These are phyloP conservation scores for Mastacembelus armatus DNA, from an alignment of 2,797 vertebrate species.

Conservation along the genomic window DNA sequence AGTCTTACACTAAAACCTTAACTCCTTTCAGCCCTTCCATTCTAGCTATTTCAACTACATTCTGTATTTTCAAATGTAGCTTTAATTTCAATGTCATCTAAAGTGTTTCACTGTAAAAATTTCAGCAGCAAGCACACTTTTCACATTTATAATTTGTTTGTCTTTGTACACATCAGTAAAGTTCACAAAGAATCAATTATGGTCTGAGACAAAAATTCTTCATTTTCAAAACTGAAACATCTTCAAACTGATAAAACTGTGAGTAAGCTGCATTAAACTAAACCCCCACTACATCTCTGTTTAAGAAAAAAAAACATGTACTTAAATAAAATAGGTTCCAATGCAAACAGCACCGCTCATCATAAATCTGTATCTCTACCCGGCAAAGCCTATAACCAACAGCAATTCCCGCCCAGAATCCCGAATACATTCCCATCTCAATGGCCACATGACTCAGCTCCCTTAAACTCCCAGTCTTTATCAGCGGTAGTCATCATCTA, in stretches of 20 bases:
- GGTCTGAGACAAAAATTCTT: too few species aligned
- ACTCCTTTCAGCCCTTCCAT: too few species aligned
- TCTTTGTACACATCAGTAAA: too few species aligned
- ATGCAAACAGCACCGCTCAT: conserved; percentile 1
- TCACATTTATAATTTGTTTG: too few species aligned
- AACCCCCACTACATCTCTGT: background rate
- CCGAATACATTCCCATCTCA: conserved; percentile 25
- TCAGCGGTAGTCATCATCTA: conserved; percentile 9
- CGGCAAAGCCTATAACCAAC: conserved; percentile 17
- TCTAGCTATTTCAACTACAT: too few species aligned
- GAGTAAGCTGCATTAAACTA: background rate
- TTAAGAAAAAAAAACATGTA: background rate
- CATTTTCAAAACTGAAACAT: too few species aligned
- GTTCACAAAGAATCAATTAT: too few species aligned
- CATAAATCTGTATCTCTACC: conserved; percentile 6
- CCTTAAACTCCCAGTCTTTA: background rate
- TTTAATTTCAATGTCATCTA: too few species aligned
- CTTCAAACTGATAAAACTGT: background rate
- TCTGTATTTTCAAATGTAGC: too few species aligned
- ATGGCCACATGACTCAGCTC: conserved; percentile 37
- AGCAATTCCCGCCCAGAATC: conserved; percentile 9
- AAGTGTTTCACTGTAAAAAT: too few species aligned
- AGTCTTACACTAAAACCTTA: too few species aligned
- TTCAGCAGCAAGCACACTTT: too few species aligned
- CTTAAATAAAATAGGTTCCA: background rate